Percentiles rank a stretch among this genome's conserved stretches.
Evolutionary conservation across 2,888 invertebrate genomes (phyloP).

Genomic region (Coecobrya sp.): DNA sequence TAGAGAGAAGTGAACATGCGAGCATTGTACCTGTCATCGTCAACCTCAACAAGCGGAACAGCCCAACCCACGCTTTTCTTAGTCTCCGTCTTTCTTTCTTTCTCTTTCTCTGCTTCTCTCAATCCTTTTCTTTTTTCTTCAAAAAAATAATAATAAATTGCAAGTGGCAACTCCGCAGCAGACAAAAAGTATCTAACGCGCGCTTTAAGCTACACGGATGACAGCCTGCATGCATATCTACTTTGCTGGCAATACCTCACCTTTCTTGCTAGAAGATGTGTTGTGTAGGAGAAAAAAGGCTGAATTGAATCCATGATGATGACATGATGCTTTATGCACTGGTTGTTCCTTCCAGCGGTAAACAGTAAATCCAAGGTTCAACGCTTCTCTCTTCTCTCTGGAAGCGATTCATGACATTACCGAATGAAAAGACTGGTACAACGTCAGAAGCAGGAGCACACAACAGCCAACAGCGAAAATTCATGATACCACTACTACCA

Average conservation of each 20-base stretch:
- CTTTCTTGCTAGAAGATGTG: constrained; percentile 30
- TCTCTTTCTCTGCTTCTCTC: not conserved
- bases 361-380: constrained; percentile 26
- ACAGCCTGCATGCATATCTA: not conserved
- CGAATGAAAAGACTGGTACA: constrained; percentile 31
- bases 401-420: not conserved
- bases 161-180: constrained; percentile 8
- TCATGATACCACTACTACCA: not conserved
- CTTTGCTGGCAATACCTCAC: constrained; percentile 23
- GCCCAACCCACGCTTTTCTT: constrained; percentile 21
- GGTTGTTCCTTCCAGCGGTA: constrained; percentile 10
- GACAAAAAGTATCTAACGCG: not conserved
- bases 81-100: not conserved
- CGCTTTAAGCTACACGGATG: not conserved
- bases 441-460: constrained; percentile 31
- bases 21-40: constrained; percentile 48
- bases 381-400: constrained; percentile 34
- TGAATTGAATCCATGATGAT: constrained; percentile 25
- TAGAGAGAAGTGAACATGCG: not conserved
- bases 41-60: constrained; percentile 30
- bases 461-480: constrained; percentile 33
- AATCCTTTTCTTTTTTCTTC: constrained; percentile 13
- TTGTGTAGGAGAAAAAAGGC: not conserved
- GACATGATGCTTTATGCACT: not conserved
- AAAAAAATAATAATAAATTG: constrained; percentile 56